Evolutionary conservation across 2,888 invertebrate genomes (phyloP).

Genomic region (Nemotelus pantherinus): DNA sequence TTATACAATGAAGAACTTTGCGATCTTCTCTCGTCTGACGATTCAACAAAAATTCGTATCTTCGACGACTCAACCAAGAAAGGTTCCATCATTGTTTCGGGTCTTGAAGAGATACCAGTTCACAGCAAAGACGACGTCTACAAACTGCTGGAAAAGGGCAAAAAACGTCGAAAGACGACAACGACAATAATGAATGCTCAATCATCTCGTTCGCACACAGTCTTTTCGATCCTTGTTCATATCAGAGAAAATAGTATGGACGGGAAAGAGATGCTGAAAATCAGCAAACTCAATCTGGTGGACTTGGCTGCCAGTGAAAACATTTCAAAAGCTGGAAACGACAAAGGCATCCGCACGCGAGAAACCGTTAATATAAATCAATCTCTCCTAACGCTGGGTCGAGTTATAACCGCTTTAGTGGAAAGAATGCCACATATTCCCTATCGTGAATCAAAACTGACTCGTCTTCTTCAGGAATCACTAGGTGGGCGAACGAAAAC

Average conservation of each 20-base stretch:
- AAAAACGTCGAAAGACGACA: conserved; percentile 87
- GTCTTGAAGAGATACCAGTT: conserved; percentile 91
- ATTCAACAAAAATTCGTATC: conserved; percentile 77
- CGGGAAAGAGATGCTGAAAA: conserved; percentile 92
- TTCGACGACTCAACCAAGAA: conserved; percentile 82
- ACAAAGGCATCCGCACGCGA: conserved; percentile 81
- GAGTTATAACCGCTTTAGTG: conserved; percentile 94
- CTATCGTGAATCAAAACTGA: conserved; percentile 96
- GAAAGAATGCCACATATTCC: conserved; percentile 94
- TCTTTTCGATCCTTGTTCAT: conserved; percentile 93
- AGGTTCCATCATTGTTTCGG: conserved; percentile 91
- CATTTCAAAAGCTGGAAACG: conserved; percentile 95
- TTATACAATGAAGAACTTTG: conserved; percentile 96
- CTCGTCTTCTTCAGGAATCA: conserved; percentile 93
- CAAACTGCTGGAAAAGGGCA: conserved; percentile 86
- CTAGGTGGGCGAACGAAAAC: conserved; percentile 97
- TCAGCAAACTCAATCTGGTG: conserved; percentile 96
- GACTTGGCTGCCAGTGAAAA: conserved; percentile 98
- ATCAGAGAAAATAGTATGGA: conserved; percentile 89
- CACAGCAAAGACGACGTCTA: conserved; percentile 89
- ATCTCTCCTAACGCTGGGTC: conserved; percentile 89
- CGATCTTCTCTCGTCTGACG: conserved; percentile 85
- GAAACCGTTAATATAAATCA: conserved; percentile 98
- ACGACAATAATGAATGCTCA: conserved; percentile 94
- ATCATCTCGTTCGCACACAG: conserved; percentile 95